Conservation (phyloP, 2,113 vertebrate species). For the Gambusia affinis region DNA sequence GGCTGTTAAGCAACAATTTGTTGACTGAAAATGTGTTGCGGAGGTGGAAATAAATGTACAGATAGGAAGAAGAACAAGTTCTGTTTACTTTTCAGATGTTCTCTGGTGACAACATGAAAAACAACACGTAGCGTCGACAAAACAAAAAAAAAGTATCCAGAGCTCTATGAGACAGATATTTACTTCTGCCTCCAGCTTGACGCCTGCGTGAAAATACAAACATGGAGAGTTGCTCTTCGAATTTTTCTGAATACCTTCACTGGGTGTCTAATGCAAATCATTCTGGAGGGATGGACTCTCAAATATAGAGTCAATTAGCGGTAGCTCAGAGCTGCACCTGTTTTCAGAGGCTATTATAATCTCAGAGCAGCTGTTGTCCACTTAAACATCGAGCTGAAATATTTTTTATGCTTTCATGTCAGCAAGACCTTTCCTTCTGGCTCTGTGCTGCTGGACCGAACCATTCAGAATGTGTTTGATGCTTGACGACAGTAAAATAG, state of each 20-base stretch:
- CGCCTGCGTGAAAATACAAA: not conserved
- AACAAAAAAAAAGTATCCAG: not conserved
- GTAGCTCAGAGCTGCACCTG: conserved; percentile 43
- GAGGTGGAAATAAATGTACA: not conserved
- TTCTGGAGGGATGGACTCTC: conserved; percentile 12
- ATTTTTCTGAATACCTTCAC: conserved; percentile 1
- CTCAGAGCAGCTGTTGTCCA: conserved; percentile 9
- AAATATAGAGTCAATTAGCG: conserved; percentile 25
- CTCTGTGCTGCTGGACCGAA: not conserved
- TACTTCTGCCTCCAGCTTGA: not conserved
- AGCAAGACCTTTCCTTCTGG: not conserved
- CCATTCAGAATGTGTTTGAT: not conserved
- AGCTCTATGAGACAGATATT: not conserved
- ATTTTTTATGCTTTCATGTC: conserved; percentile 4
- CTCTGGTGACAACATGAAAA: conserved; percentile 4
- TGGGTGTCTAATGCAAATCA: not conserved
- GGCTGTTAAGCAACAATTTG: not conserved
- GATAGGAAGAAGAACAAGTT: not conserved
- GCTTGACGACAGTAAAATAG: not conserved
- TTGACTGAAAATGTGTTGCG: not conserved
- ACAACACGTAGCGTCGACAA: not conserved
- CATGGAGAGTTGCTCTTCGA: not conserved
- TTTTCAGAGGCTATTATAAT: conserved; percentile 32
- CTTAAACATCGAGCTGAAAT: conserved; percentile 22
- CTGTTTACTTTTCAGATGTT: not conserved